Conservation (phyloP, 2,888 invertebrate genomes). For the Miltochrista miniata region DNA sequence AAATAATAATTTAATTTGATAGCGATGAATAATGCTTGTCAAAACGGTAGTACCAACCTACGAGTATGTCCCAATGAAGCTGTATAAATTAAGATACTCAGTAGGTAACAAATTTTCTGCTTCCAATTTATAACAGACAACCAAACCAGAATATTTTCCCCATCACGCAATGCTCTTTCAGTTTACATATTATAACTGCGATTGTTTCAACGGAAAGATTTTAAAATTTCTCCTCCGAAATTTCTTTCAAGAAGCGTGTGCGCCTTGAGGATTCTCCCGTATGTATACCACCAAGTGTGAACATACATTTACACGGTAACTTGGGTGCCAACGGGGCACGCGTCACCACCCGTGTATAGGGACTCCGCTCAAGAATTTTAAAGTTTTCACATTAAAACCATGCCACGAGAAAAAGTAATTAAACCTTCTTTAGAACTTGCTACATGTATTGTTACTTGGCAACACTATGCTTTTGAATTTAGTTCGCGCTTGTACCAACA, state of each 20-base stretch:
- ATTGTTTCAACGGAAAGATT: too few species aligned
- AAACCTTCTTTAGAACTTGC: slow-evolving; percentile 40
- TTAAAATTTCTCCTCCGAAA: too few species aligned
- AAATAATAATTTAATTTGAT: too few species aligned
- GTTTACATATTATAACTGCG: too few species aligned
- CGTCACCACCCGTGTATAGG: slow-evolving; percentile 43
- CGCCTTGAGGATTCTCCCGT: slow-evolving; percentile 30
- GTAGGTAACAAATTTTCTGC: too few species aligned
- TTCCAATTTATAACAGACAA: too few species aligned
- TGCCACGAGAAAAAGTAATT: slow-evolving; percentile 45
- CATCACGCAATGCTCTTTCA: too few species aligned
- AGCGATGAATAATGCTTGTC: too few species aligned
- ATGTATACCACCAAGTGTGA: slow-evolving; percentile 44
- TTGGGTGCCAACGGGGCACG: slow-evolving; percentile 66
- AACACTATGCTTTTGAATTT: slow-evolving; percentile 24
- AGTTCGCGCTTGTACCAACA: not conserved
- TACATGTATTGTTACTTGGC: slow-evolving; percentile 39
- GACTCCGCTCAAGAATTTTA: slow-evolving; percentile 51
- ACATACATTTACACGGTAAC: slow-evolving; percentile 68
- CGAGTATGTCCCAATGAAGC: too few species aligned
- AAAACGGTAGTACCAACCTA: too few species aligned
- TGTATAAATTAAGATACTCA: too few species aligned
- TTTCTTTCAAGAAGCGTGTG: not conserved
- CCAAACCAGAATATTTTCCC: too few species aligned
- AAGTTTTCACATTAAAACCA: slow-evolving; percentile 72